A percentile compares a stretch with the other conserved stretches of the same genome.
phyloP scores from a whole-genome alignment of 2,797 vertebrate species.

The Trachops cirrhosus region DNA sequence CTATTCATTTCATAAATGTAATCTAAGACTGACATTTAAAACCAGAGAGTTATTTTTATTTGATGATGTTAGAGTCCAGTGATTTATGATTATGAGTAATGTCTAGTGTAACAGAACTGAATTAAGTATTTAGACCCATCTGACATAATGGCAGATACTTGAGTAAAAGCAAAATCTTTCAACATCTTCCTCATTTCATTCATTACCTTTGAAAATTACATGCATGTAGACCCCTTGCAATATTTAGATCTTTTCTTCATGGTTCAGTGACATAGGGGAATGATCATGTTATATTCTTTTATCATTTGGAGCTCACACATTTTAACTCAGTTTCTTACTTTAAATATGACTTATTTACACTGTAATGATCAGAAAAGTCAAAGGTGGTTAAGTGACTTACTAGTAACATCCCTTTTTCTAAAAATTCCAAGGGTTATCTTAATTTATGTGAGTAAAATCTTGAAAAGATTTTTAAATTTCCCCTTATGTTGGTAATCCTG shows the following conservation, averaged over 20 bases:
- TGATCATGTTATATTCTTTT: neutral
- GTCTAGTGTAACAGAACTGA: neutral
- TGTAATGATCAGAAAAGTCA: neutral
- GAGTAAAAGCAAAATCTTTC: neutral
- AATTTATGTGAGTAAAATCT: neutral
- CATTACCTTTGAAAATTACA: neutral
- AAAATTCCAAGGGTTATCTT: neutral
- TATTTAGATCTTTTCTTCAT: neutral
- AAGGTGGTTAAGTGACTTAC: neutral
- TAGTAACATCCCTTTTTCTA: neutral
- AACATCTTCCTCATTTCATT: neutral
- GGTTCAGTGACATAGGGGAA: neutral
- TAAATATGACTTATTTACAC: constrained; percentile 9
- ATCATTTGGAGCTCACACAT: neutral
- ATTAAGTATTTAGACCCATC: neutral
- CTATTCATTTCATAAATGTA: neutral
- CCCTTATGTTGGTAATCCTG: neutral
- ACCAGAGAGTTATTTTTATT: neutral
- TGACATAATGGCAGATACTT: neutral
- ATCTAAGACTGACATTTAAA: neutral
- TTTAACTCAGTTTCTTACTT: neutral
- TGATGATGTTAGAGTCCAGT: neutral
- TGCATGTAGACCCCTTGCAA: neutral
- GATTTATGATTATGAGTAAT: neutral
- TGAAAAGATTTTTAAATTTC: constrained; percentile 2